Percentiles rank a stretch among this genome's conserved stretches.
phyloP scores from a whole-genome alignment of 2,113 vertebrate genomes.

The Podiceps cristatus region DNA sequence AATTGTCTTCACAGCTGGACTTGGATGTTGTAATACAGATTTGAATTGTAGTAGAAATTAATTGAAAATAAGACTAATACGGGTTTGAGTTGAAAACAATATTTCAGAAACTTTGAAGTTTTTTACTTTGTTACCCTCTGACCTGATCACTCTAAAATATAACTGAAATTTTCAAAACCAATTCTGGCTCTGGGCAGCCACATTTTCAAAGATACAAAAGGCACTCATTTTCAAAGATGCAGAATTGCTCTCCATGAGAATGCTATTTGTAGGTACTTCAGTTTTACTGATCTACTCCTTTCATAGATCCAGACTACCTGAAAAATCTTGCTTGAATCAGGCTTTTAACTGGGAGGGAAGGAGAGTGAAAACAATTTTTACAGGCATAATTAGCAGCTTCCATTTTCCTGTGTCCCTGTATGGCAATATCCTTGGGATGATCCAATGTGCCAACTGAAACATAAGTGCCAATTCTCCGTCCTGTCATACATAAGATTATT shows the following conservation, averaged over 20 bases:
- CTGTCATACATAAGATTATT: neutral
- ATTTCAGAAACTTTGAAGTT: neutral
- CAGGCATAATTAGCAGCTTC: neutral
- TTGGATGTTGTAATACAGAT: neutral
- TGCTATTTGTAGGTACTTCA: neutral
- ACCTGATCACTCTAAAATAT: neutral
- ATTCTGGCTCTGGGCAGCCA: neutral
- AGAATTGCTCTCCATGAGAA: neutral
- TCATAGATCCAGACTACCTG: neutral
- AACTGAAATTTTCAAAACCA: neutral
- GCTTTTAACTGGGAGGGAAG: neutral
- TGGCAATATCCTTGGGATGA: neutral
- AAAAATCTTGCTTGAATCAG: neutral
- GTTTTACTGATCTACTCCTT: neutral
- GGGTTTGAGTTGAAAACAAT: neutral
- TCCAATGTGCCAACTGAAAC: neutral
- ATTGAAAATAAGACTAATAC: neutral
- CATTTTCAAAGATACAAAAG: neutral
- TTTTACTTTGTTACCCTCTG: neutral
- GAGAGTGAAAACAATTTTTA: neutral
- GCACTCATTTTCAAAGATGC: neutral
- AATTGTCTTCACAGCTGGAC: neutral
- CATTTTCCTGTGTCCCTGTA: neutral
- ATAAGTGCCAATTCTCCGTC: neutral
- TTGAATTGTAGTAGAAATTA: neutral